These are phyloP conservation scores for Cynopterus sphinx DNA, from an alignment of 2,797 vertebrate genomes.

Conservation along the genomic window DNA sequence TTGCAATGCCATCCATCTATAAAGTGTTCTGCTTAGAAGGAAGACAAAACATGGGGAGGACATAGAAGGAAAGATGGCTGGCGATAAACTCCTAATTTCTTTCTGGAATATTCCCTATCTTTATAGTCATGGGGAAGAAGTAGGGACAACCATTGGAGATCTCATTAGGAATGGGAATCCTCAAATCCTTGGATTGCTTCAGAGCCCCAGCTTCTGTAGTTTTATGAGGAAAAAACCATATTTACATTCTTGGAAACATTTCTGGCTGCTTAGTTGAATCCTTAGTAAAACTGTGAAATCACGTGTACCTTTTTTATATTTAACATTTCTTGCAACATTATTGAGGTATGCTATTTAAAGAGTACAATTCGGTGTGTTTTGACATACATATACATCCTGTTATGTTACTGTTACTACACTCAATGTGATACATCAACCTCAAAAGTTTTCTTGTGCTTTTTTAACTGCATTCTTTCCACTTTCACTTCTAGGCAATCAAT, in stretches of 20 bases:
- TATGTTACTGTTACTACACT: background rate
- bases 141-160: background rate
- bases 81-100: background rate
- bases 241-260: slow-evolving; percentile 4
- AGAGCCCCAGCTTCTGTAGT: background rate
- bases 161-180: background rate
- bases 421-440: background rate
- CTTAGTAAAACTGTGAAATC: slow-evolving; percentile 32
- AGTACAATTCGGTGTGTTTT: background rate
- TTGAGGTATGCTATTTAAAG: slow-evolving; percentile 3
- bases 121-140: background rate
- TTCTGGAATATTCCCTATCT: background rate
- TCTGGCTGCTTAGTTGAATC: slow-evolving; percentile 4
- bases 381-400: background rate
- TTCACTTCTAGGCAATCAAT: background rate
- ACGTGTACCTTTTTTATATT: background rate
- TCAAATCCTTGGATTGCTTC: background rate
- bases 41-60: background rate
- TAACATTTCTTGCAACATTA: slow-evolving; percentile 3
- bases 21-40: background rate
- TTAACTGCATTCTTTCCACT: background rate
- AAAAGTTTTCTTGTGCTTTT: background rate
- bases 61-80: background rate
- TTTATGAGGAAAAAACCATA: background rate
- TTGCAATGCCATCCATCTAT: background rate